phyloP scores from a whole-genome alignment of 2,888 invertebrate genomes.

The Gnatocerus cornutus region DNA sequence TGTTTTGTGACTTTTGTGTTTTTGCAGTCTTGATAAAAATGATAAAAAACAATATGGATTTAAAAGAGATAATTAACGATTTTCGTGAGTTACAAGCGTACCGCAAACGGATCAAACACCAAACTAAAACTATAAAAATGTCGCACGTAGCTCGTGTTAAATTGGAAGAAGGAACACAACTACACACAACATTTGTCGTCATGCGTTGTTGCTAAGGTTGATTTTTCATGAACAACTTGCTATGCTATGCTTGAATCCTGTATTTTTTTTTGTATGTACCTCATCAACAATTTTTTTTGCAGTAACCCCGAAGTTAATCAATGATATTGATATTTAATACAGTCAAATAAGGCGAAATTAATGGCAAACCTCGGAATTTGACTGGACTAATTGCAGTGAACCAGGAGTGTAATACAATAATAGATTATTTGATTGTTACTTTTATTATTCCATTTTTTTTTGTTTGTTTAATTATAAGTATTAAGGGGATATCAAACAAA shows the following conservation, averaged over 20 bases:
- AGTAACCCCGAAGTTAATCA: constrained; percentile 22
- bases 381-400: constrained; percentile 15
- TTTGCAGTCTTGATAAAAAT: constrained; percentile 31
- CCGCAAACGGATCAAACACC: constrained; percentile 32
- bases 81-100: constrained; percentile 31
- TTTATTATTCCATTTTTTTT: no score
- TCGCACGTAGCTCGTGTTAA: constrained; percentile 30
- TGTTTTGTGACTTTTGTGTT: constrained; percentile 29
- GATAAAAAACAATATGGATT: constrained; percentile 39
- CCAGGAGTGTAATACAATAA: constrained; percentile 19
- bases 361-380: no score
- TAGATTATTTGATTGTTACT: constrained; percentile 10
- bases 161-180: constrained; percentile 28
- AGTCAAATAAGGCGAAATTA: no score
- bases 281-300: constrained; percentile 7
- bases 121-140: constrained; percentile 32
- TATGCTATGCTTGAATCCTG: no score
- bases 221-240: no score
- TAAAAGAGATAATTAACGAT: constrained; percentile 29
- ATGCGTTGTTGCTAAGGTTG: no score
- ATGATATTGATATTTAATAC: constrained; percentile 10
- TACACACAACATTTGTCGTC: constrained; percentile 10
- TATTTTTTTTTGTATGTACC: no score
- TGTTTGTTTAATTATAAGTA: constrained; percentile 22
- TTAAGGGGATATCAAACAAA: no score